Conservation (phyloP, 1,140 invertebrate genomes). For the Solenopsis invicta region DNA sequence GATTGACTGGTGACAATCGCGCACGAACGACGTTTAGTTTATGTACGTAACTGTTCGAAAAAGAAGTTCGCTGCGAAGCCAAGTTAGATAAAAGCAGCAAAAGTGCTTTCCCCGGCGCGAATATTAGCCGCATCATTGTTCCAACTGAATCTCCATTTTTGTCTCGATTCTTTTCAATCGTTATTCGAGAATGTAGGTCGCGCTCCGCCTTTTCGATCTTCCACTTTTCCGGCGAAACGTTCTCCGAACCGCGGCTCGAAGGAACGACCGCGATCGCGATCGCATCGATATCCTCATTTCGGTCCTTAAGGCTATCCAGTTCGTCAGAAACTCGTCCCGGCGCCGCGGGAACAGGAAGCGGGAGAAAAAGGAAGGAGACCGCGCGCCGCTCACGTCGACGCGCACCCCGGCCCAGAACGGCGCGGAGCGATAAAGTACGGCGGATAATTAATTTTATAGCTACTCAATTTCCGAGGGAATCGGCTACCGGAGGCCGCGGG, state of each 20-base stretch:
- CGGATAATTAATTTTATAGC: constrained; percentile 88
- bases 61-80: neutral
- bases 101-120: neutral
- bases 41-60: neutral
- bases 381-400: constrained; percentile 43
- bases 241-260: constrained; percentile 5
- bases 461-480: constrained; percentile 87
- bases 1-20: neutral
- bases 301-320: constrained; percentile 56
- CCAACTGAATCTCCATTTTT: constrained; percentile 22
- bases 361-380: constrained; percentile 42
- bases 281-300: constrained; percentile 65
- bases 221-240: constrained; percentile 37
- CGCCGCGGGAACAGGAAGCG: constrained; percentile 11
- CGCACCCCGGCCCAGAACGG: constrained; percentile 49
- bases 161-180: constrained; percentile 16
- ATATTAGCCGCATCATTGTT: constrained; percentile 35
- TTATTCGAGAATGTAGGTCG: constrained; percentile 30
- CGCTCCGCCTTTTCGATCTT: constrained; percentile 22
- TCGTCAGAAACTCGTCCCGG: constrained; percentile 27
- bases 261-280: constrained; percentile 35
- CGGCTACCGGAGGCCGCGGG: constrained; percentile 83
- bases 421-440: constrained; percentile 83
- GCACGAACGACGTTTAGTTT: neutral
- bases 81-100: constrained; percentile 13